Conservation (phyloP, 2,797 vertebrate genomes). For the Bradypodion ventrale region DNA sequence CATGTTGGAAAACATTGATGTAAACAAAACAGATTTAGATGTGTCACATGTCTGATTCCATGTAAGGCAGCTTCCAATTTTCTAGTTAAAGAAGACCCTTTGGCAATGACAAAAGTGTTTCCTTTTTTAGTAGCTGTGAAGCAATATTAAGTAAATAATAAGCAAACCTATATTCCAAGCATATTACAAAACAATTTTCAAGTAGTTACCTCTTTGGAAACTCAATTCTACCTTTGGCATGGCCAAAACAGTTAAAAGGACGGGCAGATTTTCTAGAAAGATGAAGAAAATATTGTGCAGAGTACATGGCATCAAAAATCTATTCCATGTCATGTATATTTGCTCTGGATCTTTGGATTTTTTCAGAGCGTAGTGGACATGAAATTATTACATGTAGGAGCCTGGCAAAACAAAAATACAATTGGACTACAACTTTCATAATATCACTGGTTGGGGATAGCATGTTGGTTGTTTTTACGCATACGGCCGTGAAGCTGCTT, state of each 20-base stretch:
- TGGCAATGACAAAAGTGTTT: background rate
- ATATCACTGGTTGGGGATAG: no score
- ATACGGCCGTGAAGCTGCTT: no score
- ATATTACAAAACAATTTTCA: slow-evolving; percentile 8
- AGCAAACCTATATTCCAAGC: background rate
- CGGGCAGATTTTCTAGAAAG: background rate
- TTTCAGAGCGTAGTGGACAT: background rate
- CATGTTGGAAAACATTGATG: no score
- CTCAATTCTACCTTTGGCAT: no score
- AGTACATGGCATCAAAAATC: background rate
- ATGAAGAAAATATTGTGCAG: no score
- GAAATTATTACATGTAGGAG: no score
- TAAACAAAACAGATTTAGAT: background rate
- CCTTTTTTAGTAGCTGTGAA: background rate
- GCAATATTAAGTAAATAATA: background rate
- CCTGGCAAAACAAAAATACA: no score
- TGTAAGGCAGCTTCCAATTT: background rate
- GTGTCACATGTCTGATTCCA: background rate
- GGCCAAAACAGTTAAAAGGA: no score
- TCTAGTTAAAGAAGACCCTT: background rate
- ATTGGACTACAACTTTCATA: no score
- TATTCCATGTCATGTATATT: background rate
- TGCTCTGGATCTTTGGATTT: background rate
- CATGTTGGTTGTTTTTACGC: background rate
- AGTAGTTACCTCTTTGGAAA: background rate